Percentiles rank a stretch among this genome's conserved stretches.
These are phyloP conservation scores for Herpetotheres cachinnans DNA, from an alignment of 2,113 vertebrate species.

Conservation along the genomic window DNA sequence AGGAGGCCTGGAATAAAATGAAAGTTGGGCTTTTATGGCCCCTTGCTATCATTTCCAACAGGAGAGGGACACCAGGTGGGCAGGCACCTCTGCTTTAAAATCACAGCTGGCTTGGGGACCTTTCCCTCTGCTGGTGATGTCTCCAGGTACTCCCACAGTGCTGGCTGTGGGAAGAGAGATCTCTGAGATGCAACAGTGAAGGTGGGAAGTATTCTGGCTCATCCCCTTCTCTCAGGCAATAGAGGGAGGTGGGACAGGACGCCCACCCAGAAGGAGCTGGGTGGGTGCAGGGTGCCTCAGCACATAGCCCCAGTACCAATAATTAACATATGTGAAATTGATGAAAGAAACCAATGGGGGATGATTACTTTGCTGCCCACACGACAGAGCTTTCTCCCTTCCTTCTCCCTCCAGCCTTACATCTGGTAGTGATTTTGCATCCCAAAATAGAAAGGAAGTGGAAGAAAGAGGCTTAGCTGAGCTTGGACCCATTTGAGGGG, in stretches of 20 bases:
- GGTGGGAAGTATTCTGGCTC: not conserved
- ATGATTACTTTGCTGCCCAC: not conserved
- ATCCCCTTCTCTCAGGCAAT: not conserved
- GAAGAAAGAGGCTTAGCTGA: not conserved
- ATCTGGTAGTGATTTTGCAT: conserved; percentile 27
- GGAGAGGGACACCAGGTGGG: not conserved
- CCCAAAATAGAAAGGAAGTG: conserved; percentile 5
- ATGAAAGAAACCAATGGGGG: not conserved
- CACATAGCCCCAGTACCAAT: not conserved
- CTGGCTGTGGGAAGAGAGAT: not conserved
- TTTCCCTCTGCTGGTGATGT: not conserved
- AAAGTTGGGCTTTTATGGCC: not conserved
- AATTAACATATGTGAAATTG: not conserved
- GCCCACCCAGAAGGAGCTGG: not conserved
- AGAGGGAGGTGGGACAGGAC: not conserved
- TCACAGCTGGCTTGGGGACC: no score
- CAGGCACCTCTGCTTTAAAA: not conserved
- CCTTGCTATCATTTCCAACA: not conserved
- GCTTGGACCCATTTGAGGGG: not conserved
- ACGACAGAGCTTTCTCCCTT: not conserved
- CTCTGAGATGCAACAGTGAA: rapidly evolving
- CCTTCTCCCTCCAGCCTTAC: not conserved
- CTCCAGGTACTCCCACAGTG: not conserved
- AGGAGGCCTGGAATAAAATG: not conserved
- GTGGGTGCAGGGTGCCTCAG: not conserved